A percentile compares a stretch with the other conserved stretches of the same genome.
Conservation (phyloP, 2,113 vertebrate genomes). For the Zosterops borbonicus region DNA sequence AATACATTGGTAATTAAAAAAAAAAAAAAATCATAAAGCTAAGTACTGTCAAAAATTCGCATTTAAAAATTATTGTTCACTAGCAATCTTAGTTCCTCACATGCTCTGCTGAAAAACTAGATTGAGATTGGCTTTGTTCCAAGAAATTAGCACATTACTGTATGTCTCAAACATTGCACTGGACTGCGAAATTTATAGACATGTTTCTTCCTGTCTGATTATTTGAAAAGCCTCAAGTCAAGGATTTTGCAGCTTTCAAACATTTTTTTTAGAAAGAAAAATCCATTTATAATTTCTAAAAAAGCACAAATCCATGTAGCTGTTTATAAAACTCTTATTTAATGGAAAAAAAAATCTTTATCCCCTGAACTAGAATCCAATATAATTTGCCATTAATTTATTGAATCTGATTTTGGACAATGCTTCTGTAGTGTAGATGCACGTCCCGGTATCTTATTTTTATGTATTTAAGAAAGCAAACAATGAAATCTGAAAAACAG, state of each 20-base stretch:
- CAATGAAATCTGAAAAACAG: constrained; percentile 55
- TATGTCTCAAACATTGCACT: constrained; percentile 55
- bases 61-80: constrained; percentile 21
- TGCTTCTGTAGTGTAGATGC: constrained; percentile 82
- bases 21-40: not conserved
- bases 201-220: constrained; percentile 60
- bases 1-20: constrained; percentile 36
- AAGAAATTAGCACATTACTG: constrained; percentile 37
- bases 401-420: constrained; percentile 80
- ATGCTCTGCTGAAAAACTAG: constrained; percentile 60
- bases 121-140: constrained; percentile 55
- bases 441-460: constrained; percentile 78
- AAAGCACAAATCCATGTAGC: constrained; percentile 83
- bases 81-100: constrained; percentile 42
- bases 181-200: constrained; percentile 45
- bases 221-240: constrained; percentile 70
- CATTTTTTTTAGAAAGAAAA: constrained; percentile 54
- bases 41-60: constrained; percentile 22
- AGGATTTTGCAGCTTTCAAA: constrained; percentile 76
- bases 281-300: constrained; percentile 70
- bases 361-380: constrained; percentile 74
- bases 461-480: constrained; percentile 74
- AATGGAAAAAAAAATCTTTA: constrained; percentile 73
- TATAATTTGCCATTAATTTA: constrained; percentile 79
- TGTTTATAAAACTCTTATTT: constrained; percentile 75